A percentile compares a stretch with the other conserved stretches of the same genome.
These are phyloP conservation scores for Calcarius lapponicus DNA, from an alignment of 2,797 vertebrate genomes.

Conservation along the genomic window DNA sequence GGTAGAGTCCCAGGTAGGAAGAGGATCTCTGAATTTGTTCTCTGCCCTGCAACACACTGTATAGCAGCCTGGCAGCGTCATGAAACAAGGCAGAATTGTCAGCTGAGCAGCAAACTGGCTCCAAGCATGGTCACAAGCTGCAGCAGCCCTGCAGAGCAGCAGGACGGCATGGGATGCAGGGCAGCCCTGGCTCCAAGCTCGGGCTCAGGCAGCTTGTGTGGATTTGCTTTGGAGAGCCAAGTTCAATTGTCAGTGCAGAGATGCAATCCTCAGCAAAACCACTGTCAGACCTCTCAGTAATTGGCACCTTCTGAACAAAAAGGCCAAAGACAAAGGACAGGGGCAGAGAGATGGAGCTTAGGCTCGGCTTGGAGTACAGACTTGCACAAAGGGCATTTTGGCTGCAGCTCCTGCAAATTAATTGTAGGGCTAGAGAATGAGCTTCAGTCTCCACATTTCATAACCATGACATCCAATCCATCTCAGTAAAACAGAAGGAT, in stretches of 20 bases:
- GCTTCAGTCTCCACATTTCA: not conserved
- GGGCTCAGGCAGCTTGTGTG: not conserved
- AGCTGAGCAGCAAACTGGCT: not conserved
- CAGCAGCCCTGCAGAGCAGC: not conserved
- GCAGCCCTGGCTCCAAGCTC: not conserved
- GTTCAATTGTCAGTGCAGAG: not conserved
- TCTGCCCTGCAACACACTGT: not conserved
- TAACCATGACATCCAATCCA: not conserved
- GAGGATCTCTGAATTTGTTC: not conserved
- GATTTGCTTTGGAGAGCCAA: not conserved
- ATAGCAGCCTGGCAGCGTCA: not conserved
- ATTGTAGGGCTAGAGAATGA: not conserved
- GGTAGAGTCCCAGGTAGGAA: not conserved
- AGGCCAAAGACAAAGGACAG: not conserved
- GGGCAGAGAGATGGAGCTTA: not conserved
- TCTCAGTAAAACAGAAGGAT: not conserved
- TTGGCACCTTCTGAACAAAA: conserved; percentile 32
- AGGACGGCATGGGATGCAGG: rapidly evolving
- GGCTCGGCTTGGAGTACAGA: rapidly evolving
- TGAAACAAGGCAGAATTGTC: not conserved
- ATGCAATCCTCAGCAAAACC: conserved; percentile 9
- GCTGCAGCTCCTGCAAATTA: not conserved
- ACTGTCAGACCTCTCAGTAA: not conserved
- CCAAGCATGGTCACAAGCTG: rapidly evolving
- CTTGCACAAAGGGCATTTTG: not conserved